These are phyloP conservation scores for Tetramorium simillimum DNA, from an alignment of 1,140 invertebrate species.

Conservation along the genomic window DNA sequence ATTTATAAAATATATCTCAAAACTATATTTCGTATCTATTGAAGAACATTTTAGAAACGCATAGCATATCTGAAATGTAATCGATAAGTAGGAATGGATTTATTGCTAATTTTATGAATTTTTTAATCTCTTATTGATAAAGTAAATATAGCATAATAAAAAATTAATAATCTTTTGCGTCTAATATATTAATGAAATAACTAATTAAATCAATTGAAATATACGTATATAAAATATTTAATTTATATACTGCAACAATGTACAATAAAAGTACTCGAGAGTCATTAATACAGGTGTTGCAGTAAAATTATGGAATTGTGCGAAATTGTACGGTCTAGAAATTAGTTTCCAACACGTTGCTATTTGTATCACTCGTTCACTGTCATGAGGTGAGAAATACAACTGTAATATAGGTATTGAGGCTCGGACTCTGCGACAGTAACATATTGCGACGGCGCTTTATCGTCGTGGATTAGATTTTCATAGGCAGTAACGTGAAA, in stretches of 20 bases:
- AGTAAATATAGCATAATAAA: neutral
- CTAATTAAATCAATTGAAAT: neutral
- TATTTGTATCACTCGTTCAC: conserved; percentile 49
- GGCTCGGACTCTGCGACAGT: conserved; percentile 43
- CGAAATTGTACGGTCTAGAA: conserved; percentile 48
- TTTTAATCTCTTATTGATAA: neutral
- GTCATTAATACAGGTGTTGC: conserved; percentile 6
- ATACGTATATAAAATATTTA: neutral
- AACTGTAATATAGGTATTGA: conserved; percentile 56
- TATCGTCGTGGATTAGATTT: conserved; percentile 60
- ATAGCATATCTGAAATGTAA: neutral
- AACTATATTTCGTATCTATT: neutral
- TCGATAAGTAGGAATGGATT: neutral
- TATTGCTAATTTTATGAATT: neutral
- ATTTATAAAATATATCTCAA: too few relatives aligned
- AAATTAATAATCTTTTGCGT: neutral
- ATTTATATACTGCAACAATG: neutral
- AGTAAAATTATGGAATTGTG: conserved; percentile 44
- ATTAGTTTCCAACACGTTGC: conserved; percentile 54
- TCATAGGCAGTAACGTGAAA: conserved; percentile 63
- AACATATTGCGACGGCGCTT: conserved; percentile 50
- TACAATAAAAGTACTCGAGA: neutral
- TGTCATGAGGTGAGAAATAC: conserved; percentile 47
- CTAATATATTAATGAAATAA: neutral
- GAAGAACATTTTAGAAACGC: neutral